Evolutionary conservation across 2,113 vertebrate genomes (phyloP).

Genomic region (Phoenicopterus ruber): DNA sequence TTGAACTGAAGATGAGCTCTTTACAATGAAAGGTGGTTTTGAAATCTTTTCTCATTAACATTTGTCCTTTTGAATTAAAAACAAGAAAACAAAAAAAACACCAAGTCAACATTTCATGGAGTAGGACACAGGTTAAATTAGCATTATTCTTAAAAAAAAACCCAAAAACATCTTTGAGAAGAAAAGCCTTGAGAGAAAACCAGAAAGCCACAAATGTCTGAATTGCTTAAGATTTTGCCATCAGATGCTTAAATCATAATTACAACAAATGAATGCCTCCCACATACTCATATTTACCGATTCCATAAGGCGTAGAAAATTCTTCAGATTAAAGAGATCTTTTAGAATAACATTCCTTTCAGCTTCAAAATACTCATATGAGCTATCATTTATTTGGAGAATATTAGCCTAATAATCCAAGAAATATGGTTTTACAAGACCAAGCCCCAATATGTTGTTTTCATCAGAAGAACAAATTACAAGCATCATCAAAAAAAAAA

Average conservation of each 20-base stretch:
- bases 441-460: background rate
- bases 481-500: accelerated
- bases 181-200: background rate
- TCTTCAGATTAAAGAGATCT: background rate
- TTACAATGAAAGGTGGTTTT: background rate
- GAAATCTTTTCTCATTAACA: background rate
- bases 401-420: background rate
- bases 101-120: background rate
- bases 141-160: background rate
- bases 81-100: background rate
- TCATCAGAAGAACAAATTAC: background rate
- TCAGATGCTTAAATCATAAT: background rate
- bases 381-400: background rate
- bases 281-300: background rate
- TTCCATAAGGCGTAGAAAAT: background rate
- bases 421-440: background rate
- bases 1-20: background rate
- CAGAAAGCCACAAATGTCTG: background rate
- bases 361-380: background rate
- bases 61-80: background rate
- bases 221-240: background rate
- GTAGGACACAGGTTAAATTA: background rate
- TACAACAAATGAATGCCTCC: background rate
- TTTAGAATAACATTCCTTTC: background rate
- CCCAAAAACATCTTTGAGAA: background rate